Base-by-base conservation (phyloP, 2,888 invertebrate genomes). In the Bembecia ichneumoniformis region DNA sequence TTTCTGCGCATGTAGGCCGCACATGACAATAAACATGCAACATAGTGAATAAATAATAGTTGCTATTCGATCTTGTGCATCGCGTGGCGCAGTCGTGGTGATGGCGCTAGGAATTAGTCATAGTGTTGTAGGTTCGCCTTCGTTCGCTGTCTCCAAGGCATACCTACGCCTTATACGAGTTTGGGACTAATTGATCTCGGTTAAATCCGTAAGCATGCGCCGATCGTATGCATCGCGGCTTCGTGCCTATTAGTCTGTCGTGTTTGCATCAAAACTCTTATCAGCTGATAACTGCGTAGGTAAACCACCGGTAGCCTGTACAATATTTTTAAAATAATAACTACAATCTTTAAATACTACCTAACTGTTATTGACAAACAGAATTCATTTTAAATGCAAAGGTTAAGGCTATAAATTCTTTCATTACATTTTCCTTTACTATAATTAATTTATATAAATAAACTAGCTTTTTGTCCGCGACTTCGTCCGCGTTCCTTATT, bases 1-100 rank as follows among this genome's bases (percentile, higher is more conserved):
- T 73, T 68, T 74, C 69, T 81, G 83, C 81, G 82, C 83, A 83
- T 78, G 77, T 79, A 81, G 77, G 74, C 71, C 74, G 79, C 75
- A 74, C 72, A 76, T 73, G 74, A 77, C 75, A 75, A 74, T 82
- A 83, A 82, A 82, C 79, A 82, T 77, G 74, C 74, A 76, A 73
- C 68, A 7, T 43, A 66, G 74, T 81, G 73, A 81, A 80, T 81
- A 75, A 73, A 71, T 82, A 77, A 82, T 81, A 70, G 7, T 28
- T 7, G 28, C 66, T 68, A 70, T 83, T 83, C 77, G 81, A 82
- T 82, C 74, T 79, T 76, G 76, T 82, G 82, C 81, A 82, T 74
- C 70, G 76, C 49, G 52, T 51, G 68, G 74, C 75, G 80, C 78
- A 80, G 79, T 63, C 71, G 74, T 74, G 67, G 66, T 68, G 62